phyloP scores from a whole-genome alignment of 2,797 vertebrate genomes.

The Phataginus tetradactyla region DNA sequence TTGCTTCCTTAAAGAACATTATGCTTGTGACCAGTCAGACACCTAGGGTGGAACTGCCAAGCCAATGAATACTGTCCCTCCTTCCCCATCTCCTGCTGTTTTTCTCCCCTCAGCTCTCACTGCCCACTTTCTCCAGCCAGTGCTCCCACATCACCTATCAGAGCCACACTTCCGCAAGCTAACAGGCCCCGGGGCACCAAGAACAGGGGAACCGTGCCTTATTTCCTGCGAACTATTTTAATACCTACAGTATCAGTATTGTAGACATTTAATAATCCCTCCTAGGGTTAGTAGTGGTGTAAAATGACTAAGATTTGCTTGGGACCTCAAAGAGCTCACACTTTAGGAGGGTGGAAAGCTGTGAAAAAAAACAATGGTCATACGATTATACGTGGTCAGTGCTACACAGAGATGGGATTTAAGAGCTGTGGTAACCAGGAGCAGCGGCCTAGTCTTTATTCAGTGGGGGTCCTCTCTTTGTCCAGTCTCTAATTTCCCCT shows the following conservation, averaged over 20 bases:
- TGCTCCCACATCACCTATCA: not conserved
- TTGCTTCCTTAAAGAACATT: not conserved
- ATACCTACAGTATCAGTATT: not conserved
- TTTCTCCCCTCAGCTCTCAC: not conserved
- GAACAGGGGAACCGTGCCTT: not conserved
- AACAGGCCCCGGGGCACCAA: not conserved
- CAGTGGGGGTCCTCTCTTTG: not conserved
- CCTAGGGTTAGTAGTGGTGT: not conserved
- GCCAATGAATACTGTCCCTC: not conserved
- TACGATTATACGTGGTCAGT: fast-evolving
- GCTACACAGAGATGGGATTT: not conserved
- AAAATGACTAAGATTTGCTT: not conserved
- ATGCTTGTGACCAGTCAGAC: not conserved
- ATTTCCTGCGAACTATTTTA: not conserved
- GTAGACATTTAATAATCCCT: not conserved
- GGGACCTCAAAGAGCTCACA: not conserved
- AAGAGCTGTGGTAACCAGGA: not conserved
- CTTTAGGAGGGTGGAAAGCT: not conserved
- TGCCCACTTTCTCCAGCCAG: not conserved
- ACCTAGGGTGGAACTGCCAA: not conserved
- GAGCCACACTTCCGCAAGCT: not conserved
- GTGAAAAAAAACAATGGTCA: not conserved
- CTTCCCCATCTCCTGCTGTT: not conserved
- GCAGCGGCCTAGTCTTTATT: too few species aligned
- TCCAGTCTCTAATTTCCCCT: not conserved